These are phyloP conservation scores for Chorisops tibialis DNA, from an alignment of 2,888 invertebrate species.

Conservation along the genomic window DNA sequence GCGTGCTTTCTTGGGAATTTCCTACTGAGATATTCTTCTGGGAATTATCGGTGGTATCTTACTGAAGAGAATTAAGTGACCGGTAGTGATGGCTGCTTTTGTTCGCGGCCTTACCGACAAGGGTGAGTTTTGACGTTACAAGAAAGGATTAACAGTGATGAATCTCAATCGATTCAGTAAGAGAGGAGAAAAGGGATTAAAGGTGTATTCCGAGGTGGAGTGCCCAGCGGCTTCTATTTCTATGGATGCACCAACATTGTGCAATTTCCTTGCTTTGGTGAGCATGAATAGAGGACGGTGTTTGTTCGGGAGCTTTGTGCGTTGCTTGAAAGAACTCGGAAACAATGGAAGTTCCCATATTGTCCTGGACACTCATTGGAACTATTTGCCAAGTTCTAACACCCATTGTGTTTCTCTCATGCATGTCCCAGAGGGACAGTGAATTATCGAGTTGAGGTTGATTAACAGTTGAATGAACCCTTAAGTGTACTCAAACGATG, in stretches of 20 bases:
- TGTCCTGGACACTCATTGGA: conserved; percentile 10
- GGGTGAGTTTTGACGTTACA: not conserved
- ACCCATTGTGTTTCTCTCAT: conserved; percentile 17
- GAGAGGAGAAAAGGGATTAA: not conserved
- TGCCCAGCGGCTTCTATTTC: conserved; percentile 8
- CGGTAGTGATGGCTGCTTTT: not conserved
- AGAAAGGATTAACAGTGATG: conserved; percentile 18
- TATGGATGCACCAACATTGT: conserved; percentile 11
- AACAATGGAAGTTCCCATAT: conserved; percentile 20
- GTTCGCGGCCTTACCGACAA: not conserved
- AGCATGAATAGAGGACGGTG: conserved; percentile 1
- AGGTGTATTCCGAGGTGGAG: not conserved
- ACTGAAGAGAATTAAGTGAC: not conserved
- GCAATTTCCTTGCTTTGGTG: conserved; percentile 10
- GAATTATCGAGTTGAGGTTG: conserved; percentile 14
- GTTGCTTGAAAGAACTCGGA: conserved; percentile 6
- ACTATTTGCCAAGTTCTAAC: conserved; percentile 16
- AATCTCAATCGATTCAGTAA: conserved; percentile 10
- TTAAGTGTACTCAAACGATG: not conserved
- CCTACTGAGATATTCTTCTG: too few species aligned
- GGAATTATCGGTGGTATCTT: not conserved
- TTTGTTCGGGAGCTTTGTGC: conserved; percentile 6
- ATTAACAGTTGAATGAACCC: conserved; percentile 23
- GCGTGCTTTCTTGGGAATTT: not conserved
- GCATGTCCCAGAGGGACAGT: conserved; percentile 11